Evolutionary conservation across 2,797 vertebrate species (phyloP).

Genomic region (Distichodus sexfasciatus): DNA sequence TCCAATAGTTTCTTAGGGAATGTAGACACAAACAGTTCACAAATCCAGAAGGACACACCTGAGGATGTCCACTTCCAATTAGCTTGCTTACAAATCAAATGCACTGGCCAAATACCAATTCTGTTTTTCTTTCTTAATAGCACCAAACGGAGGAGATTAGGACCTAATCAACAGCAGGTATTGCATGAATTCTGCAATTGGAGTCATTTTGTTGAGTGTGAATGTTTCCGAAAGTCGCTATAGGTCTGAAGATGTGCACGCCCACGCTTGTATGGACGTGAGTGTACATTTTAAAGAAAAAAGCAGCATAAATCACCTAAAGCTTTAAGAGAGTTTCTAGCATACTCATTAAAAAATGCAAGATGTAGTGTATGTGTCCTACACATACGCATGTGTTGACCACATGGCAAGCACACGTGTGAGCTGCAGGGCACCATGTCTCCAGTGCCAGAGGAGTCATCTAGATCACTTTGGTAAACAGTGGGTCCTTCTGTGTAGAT

Average conservation of each 20-base stretch:
- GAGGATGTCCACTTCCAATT: too few relatives aligned
- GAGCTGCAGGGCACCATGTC: not conserved
- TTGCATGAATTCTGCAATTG: slow-evolving; percentile 37
- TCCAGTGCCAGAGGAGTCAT: slow-evolving; percentile 6
- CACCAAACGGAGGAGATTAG: too few relatives aligned
- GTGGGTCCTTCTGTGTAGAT: slow-evolving; percentile 34
- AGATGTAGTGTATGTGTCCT: not conserved
- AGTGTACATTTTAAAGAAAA: too few relatives aligned
- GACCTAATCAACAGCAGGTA: slow-evolving; percentile 35
- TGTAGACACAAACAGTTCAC: too few relatives aligned
- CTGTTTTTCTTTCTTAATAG: too few relatives aligned
- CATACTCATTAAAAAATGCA: slow-evolving; percentile 4
- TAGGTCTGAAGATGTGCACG: slow-evolving; percentile 15
- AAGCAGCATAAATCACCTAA: not conserved
- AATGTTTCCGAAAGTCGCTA: slow-evolving; percentile 37
- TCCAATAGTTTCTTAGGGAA: too few relatives aligned
- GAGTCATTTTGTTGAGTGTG: slow-evolving; percentile 43
- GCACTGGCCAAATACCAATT: too few relatives aligned
- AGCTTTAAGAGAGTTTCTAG: slow-evolving; percentile 9
- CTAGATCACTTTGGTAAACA: slow-evolving; percentile 24
- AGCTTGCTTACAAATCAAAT: too few relatives aligned
- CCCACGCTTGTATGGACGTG: slow-evolving; percentile 37
- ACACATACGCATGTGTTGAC: slow-evolving; percentile 14
- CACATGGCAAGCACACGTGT: slow-evolving; percentile 17
- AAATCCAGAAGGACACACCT: too few relatives aligned